These are phyloP conservation scores for Nothura maculosa DNA, from an alignment of 2,797 vertebrate species.

Conservation along the genomic window DNA sequence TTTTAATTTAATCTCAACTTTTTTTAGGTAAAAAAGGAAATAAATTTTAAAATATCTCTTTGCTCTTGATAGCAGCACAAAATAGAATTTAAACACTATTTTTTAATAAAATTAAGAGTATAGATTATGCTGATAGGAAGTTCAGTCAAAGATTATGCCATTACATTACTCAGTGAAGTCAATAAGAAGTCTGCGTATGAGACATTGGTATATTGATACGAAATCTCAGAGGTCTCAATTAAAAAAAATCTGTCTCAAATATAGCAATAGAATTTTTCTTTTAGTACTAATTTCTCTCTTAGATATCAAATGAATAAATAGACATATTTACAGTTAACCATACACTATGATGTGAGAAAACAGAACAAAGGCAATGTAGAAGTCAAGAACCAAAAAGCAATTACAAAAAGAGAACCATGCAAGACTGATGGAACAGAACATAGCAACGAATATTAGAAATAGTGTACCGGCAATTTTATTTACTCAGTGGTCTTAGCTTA, in stretches of 20 bases:
- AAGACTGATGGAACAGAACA: not conserved
- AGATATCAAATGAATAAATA: not conserved
- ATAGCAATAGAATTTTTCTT: not conserved
- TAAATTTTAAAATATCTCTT: not conserved
- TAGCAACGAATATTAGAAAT: not conserved
- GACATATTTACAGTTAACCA: not conserved
- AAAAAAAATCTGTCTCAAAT: not conserved
- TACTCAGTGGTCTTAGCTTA: fast-evolving
- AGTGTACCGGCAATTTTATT: not conserved
- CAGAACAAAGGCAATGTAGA: not conserved
- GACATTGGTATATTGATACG: not conserved
- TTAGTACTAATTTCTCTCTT: not conserved
- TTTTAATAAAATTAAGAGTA: not conserved
- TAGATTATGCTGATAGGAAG: not conserved
- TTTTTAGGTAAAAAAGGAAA: not conserved
- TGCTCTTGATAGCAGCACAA: not conserved
- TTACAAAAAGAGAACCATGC: not conserved
- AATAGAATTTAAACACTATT: not conserved
- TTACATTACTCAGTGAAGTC: not conserved
- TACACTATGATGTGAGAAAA: not conserved
- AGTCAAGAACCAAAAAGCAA: fast-evolving
- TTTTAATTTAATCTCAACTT: not conserved
- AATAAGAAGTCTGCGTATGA: not conserved
- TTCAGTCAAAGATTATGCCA: not conserved
- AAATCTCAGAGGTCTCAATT: not conserved